Evolutionary conservation across 2,113 vertebrate species (phyloP).

Genomic region (Neomonachus schauinslandi): DNA sequence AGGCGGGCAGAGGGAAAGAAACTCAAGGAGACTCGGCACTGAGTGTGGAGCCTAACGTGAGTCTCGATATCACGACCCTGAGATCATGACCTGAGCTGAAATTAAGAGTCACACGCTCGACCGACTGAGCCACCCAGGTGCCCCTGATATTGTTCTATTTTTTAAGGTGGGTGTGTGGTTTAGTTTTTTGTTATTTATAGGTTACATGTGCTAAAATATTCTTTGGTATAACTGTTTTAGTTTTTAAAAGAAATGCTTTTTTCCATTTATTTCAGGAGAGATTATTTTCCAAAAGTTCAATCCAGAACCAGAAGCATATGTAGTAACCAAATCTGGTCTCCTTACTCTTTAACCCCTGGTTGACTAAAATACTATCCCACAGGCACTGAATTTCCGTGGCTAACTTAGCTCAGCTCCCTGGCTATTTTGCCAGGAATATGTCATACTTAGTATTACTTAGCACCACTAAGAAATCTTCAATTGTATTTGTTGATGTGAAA

Average conservation of each 20-base stretch:
- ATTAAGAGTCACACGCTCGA: neutral
- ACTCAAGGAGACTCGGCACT: neutral
- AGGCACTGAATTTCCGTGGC: neutral
- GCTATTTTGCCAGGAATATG: constrained; percentile 17
- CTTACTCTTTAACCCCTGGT: neutral
- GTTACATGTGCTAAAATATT: neutral
- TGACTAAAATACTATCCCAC: neutral
- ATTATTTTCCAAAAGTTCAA: constrained; percentile 30
- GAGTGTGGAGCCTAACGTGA: neutral
- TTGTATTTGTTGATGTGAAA: constrained; percentile 48
- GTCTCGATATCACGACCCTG: neutral
- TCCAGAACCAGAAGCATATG: neutral
- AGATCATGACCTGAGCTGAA: neutral
- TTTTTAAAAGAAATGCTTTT: constrained; percentile 24
- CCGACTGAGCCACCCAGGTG: neutral
- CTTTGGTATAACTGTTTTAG: neutral
- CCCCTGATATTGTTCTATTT: neutral
- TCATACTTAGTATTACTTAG: constrained; percentile 15
- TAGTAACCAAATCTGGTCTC: neutral
- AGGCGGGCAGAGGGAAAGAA: neutral
- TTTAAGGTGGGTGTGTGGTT: neutral
- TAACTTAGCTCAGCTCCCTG: neutral
- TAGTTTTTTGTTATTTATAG: neutral
- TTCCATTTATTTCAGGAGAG: constrained; percentile 7
- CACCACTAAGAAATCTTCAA: constrained; percentile 26